phyloP scores from a whole-genome alignment of 2,113 vertebrate species.

The Alosa alosa region DNA sequence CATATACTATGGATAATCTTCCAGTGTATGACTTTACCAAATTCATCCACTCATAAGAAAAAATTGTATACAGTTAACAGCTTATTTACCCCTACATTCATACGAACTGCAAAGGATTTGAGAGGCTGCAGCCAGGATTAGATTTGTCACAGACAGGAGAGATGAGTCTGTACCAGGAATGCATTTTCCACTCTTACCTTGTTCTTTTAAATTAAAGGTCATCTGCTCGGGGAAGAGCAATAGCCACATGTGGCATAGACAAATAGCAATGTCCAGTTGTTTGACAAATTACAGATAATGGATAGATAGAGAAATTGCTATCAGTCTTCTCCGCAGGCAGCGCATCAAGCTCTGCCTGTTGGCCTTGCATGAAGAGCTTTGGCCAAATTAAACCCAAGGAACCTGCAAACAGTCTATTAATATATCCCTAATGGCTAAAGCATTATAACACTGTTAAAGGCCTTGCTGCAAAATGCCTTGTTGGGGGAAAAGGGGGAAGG shows the following conservation, averaged over 20 bases:
- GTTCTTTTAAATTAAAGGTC: conserved; percentile 52
- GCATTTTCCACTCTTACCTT: conserved; percentile 33
- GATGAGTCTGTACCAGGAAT: conserved; percentile 10
- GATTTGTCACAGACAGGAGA: conserved; percentile 57
- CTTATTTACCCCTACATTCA: background rate
- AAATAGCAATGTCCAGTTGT: background rate
- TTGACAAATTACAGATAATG: conserved; percentile 9
- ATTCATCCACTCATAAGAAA: background rate
- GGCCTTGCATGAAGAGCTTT: conserved; percentile 60
- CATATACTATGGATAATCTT: background rate
- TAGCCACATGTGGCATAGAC: background rate
- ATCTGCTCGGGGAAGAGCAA: conserved; percentile 34
- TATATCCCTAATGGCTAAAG: conserved; percentile 65
- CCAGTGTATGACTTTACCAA: background rate
- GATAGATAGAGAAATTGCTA: conserved; percentile 18
- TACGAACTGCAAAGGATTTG: conserved; percentile 50
- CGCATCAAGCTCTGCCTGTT: conserved; percentile 39
- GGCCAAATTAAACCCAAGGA: conserved; percentile 59
- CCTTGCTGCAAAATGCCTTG: conserved; percentile 56
- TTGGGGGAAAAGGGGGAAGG: conserved; percentile 51
- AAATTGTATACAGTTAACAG: background rate
- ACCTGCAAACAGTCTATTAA: conserved; percentile 63
- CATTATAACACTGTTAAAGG: conserved; percentile 61
- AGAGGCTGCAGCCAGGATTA: conserved; percentile 52
- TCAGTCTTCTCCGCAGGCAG: conserved; percentile 5